These are phyloP conservation scores for Trachythela sp. DNA, from an alignment of 64 coral and sea anemone species.

Conservation along the genomic window DNA sequence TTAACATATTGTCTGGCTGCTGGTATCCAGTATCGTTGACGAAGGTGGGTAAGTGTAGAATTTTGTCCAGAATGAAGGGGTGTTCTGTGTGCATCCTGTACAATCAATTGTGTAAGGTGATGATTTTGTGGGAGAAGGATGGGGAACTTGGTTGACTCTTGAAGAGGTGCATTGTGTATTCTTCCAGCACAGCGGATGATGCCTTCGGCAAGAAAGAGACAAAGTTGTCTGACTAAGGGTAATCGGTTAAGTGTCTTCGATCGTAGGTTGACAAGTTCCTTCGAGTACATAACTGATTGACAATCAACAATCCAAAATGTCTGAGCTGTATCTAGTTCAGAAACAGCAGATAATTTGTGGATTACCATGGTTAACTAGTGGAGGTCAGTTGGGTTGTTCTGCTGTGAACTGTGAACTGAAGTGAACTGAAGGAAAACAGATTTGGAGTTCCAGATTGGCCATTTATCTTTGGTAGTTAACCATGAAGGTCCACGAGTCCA, in stretches of 20 bases:
- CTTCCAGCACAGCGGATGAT: not conserved
- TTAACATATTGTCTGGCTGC: constrained; percentile 33
- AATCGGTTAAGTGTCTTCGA: not conserved
- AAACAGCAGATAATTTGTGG: not conserved
- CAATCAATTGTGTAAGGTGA: constrained; percentile 10
- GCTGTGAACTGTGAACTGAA: not conserved
- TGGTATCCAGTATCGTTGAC: constrained; percentile 47
- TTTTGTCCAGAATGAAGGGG: constrained; percentile 14
- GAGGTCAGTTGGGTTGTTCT: not conserved
- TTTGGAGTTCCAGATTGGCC: not conserved
- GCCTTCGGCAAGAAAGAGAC: not conserved
- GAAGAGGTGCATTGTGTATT: not conserved
- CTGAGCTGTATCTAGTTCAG: not conserved
- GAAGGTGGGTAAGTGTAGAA: constrained; percentile 49
- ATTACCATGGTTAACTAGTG: no score
- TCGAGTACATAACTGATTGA: not conserved
- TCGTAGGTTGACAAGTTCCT: not conserved
- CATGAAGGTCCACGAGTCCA: not conserved
- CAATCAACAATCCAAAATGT: not conserved
- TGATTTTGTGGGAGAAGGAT: not conserved
- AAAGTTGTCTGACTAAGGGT: not conserved
- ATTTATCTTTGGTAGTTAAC: not conserved
- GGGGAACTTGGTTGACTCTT: not conserved
- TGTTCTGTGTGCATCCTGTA: not conserved
- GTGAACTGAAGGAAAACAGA: not conserved